Conservation (phyloP, 2,113 vertebrate genomes). For the Neogobius melanostomus region DNA sequence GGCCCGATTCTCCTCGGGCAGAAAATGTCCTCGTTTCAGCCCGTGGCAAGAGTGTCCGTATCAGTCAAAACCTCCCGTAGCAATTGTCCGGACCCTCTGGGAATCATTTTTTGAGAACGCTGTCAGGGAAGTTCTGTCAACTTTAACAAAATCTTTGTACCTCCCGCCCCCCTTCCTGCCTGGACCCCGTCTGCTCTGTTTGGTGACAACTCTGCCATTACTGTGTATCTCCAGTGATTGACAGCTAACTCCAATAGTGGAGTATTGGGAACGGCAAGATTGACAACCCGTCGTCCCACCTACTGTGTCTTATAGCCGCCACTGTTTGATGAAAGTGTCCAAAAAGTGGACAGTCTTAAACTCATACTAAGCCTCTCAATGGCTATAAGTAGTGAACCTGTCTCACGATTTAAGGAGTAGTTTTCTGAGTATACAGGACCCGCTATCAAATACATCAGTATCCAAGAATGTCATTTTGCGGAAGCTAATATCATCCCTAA, state of each 20-base stretch:
- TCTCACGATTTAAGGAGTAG: constrained; percentile 8
- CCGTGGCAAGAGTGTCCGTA: neutral
- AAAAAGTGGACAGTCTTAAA: constrained; percentile 53
- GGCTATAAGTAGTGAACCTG: constrained; percentile 18
- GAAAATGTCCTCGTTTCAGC: neutral
- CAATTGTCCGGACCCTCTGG: neutral
- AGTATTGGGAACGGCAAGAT: constrained; percentile 45
- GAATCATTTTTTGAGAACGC: neutral
- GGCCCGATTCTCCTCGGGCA: neutral
- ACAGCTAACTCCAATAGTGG: constrained; percentile 56
- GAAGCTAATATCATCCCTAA: neutral
- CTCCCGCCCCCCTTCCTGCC: neutral
- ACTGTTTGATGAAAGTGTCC: constrained; percentile 59
- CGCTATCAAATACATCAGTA: neutral
- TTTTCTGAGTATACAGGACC: constrained; percentile 25
- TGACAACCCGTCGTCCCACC: constrained; percentile 54
- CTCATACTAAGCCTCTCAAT: constrained; percentile 31
- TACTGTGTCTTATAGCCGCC: constrained; percentile 26
- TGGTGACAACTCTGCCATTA: constrained; percentile 38
- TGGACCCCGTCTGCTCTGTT: constrained; percentile 2
- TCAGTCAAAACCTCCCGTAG: neutral
- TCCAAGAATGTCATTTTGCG: neutral
- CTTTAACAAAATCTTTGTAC: constrained; percentile 3
- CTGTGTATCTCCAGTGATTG: constrained; percentile 48
- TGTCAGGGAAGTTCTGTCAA: constrained; percentile 7